These are phyloP conservation scores for Phymatocera aterrima DNA, from an alignment of 2,888 invertebrate species.

Conservation along the genomic window DNA sequence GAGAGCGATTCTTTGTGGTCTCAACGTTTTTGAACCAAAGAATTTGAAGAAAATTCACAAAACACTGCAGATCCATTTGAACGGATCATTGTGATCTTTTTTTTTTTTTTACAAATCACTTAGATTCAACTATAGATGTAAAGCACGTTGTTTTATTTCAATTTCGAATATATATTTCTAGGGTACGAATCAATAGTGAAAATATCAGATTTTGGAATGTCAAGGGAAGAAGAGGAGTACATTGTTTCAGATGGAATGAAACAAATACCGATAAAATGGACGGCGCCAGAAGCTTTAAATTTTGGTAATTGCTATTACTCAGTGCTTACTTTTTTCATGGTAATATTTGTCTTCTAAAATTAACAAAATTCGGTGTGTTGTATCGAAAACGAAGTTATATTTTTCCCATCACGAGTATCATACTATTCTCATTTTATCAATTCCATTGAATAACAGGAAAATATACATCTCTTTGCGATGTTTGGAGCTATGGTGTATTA, in stretches of 20 bases:
- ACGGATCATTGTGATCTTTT: constrained; percentile 21
- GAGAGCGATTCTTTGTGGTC: background rate
- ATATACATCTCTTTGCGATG: constrained; percentile 96
- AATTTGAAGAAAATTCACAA: no score
- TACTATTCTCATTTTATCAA: background rate
- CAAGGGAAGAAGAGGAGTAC: constrained; percentile 96
- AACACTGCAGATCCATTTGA: no score
- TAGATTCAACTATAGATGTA: background rate
- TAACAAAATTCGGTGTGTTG: background rate
- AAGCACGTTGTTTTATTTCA: background rate
- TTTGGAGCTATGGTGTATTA: constrained; percentile 97
- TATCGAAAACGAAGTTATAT: background rate
- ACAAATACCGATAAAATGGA: constrained; percentile 99
- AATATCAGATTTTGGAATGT: constrained; percentile 99
- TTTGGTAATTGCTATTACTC: constrained; percentile 87
- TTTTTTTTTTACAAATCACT: background rate
- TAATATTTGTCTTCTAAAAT: background rate
- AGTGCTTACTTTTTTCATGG: constrained; percentile 1
- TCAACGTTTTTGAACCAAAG: no score
- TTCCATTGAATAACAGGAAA: constrained; percentile 80
- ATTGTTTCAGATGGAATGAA: constrained; percentile 98
- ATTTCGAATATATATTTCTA: constrained; percentile 64
- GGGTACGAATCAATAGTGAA: constrained; percentile 92
- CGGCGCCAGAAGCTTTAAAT: constrained; percentile 96
- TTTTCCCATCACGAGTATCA: background rate